A percentile compares a stretch with the other conserved stretches of the same genome.
These are phyloP conservation scores for Menidia beryllina DNA, from an alignment of 2,113 vertebrate genomes.

Conservation along the genomic window DNA sequence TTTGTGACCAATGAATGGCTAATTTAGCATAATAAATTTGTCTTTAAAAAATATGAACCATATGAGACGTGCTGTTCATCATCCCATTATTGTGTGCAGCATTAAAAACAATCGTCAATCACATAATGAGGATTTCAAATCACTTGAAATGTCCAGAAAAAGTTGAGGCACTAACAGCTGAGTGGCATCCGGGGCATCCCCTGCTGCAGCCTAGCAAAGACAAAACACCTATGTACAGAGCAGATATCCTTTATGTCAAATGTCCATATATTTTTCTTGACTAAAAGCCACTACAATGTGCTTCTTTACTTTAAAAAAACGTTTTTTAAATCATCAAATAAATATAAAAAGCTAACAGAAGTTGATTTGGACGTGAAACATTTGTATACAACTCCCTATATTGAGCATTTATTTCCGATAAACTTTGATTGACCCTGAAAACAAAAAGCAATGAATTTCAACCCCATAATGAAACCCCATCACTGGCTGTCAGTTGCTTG, in stretches of 20 bases:
- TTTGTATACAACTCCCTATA: too few species aligned
- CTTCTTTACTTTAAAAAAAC: too few species aligned
- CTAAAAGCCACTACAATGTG: background rate
- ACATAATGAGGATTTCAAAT: background rate
- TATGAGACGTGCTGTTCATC: background rate
- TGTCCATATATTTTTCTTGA: background rate
- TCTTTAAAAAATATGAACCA: too few species aligned
- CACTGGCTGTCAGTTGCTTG: background rate
- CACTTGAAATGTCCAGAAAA: background rate
- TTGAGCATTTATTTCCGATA: too few species aligned
- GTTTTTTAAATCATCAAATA: too few species aligned
- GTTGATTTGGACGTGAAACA: too few species aligned
- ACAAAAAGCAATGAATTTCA: too few species aligned
- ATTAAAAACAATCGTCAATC: background rate
- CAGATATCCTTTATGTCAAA: background rate
- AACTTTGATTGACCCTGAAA: background rate
- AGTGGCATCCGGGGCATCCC: constrained; percentile 3
- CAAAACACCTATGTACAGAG: background rate
- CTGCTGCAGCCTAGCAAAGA: background rate
- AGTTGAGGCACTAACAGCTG: background rate
- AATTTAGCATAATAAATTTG: too few species aligned
- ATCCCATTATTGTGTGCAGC: too few species aligned
- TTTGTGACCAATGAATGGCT: too few species aligned
- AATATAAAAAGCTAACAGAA: background rate
- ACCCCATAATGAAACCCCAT: background rate